phyloP scores from a whole-genome alignment of 1,140 invertebrate genomes.

The Homarus americanus region DNA sequence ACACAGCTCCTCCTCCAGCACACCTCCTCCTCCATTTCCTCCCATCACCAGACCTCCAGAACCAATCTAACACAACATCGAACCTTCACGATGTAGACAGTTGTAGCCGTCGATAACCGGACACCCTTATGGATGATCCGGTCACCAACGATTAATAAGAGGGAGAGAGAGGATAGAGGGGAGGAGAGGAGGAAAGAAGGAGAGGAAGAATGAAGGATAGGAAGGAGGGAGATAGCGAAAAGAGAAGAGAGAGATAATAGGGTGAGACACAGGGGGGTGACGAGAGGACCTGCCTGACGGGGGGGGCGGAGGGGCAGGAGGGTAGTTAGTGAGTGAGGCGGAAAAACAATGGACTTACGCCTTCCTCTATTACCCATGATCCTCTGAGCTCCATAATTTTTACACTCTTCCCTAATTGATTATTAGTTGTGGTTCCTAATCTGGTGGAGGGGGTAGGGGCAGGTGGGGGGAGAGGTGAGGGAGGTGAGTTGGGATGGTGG shows the following conservation, averaged over 20 bases:
- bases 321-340: neutral
- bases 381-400: constrained; percentile 53
- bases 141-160: neutral
- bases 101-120: neutral
- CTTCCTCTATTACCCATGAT: constrained; percentile 54
- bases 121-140: constrained; percentile 18
- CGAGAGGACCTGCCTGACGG: no score
- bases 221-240: no score
- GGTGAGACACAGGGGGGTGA: no score
- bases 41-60: no score
- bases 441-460: neutral
- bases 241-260: no score
- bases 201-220: neutral
- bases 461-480: neutral
- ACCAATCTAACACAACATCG: neutral
- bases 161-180: neutral
- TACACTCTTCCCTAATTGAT: constrained; percentile 56
- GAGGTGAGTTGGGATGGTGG: no score
- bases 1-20: no score
- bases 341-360: constrained; percentile 51
- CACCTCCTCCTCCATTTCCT: no score
- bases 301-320: no score
- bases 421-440: constrained; percentile 17
- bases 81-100: neutral
- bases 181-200: neutral